Base-by-base conservation (phyloP, 2,888 invertebrate species). In the Cataglyphis rosenhaueri region DNA sequence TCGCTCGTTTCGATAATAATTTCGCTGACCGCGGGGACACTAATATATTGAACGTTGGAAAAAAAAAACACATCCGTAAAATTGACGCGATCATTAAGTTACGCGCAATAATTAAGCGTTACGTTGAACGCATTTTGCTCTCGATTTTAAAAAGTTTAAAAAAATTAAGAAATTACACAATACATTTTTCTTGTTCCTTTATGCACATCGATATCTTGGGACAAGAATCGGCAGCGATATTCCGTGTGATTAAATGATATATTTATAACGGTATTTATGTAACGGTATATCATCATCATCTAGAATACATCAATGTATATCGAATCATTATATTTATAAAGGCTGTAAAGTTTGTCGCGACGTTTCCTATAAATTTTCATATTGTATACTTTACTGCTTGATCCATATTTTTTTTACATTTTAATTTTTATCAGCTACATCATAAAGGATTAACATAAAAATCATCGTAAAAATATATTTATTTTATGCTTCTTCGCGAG, bases 1-100 rank as follows among this genome's bases (percentile, higher is more conserved):
- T 59, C 32, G 32, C 21, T 59, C 41, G 35, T 78, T 70, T 57
- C 32, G 21, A 29, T 76, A 76, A 68, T 76, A 76, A 68, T 76
- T 55, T 55, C 15, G 57, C 73, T 29, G 59, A 70, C 10, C n/a
- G 9, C 41, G 15, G 6, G 41, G 10, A 2, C 59, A 18, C 29
- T 52, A 66, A 76, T 52, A 55, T 76, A 70, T 55, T 76, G n/a
- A 29, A 32, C 41, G 10, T 32, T 35, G 29, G 29, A 32, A n/a
- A 41, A 29, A 29, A 41, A 44, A 21, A 44, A 52, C n/a, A 52
- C n/a, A 79, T 44, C 29, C 8, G 68, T 41, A 21, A 74, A 74
- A 10, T 62, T 25, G 21, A 0, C 10, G 32, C 6, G 15, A n/a
- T 57, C 35, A 6, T 64, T 15, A 57, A 57, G 10, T 25, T 18